Base-by-base conservation (phyloP, 64 coral and sea anemone species). In the Montipora capricornis region DNA sequence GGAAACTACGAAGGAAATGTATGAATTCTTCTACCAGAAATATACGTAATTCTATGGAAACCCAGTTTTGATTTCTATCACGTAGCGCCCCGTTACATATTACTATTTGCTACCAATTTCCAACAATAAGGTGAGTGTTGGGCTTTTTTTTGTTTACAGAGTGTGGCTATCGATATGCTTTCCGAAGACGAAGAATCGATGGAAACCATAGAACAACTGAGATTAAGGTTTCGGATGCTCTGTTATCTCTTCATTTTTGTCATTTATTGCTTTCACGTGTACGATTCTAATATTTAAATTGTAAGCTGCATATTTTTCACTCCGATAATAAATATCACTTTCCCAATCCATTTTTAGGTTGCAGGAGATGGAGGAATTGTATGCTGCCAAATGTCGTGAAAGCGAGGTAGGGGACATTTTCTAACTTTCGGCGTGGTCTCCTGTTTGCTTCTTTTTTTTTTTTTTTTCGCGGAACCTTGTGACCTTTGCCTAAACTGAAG, bases 311-410 rank as follows among this genome's bases (percentile, higher is more conserved):
- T 0, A 12, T 15, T 64, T 15, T 71, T 71, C 17, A 20, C 8
- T 24, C 5, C 10, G 1, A 37, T 37, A 37, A 37, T 37, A 37
- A 37, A 37, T 37, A 19, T 5, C 14, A 16, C 15, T 71, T 14
- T 51, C 20, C 17, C 17, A 20, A 57, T 57, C 53, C 16, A 2
- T 37, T 49, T 22, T 48, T 44, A 86, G 82, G 47, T 73, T 86
- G 47, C 82, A 73, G 68, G 82, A 86, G 16, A 51, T 86, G 82
- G 82, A 86, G 47, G 82, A 86, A 47, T 73, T 86, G 6, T 86
- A 86, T 50, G 82, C 45, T 0, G 64, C 82, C 37, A 86, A 86
- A 73, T 86, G 82, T 20, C 82, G 82, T 50, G 82, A 86, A 86
- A 64, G 82, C 14, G 64, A 86, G 66, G 82, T 86, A 50, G 3